phyloP scores from a whole-genome alignment of 2,888 invertebrate genomes.

The Conistra vaccinii region DNA sequence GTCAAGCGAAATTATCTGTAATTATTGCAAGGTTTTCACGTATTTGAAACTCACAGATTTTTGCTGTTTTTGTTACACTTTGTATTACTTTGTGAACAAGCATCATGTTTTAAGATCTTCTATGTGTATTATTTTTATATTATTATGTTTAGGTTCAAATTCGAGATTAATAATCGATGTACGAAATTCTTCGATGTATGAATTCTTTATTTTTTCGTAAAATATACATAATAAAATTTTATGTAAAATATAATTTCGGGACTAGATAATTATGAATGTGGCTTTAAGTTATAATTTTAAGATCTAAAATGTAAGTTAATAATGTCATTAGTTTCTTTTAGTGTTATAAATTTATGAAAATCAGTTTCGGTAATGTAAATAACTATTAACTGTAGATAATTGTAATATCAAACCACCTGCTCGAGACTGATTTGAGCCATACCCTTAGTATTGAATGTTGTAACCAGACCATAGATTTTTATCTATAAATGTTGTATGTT shows the following conservation, averaged over 20 bases:
- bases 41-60: conserved; percentile 5
- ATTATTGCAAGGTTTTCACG: conserved; percentile 14
- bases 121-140: conserved; percentile 17
- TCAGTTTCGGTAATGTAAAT: conserved; percentile 83
- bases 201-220: conserved; percentile 53
- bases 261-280: conserved; percentile 62
- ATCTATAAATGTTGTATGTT: conserved; percentile 64
- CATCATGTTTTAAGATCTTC: conserved; percentile 36
- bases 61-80: conserved; percentile 7
- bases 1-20: conserved; percentile 32
- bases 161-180: conserved; percentile 32
- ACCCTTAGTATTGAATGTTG: conserved; percentile 74
- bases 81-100: conserved; percentile 35
- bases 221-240: conserved; percentile 35
- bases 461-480: conserved; percentile 56
- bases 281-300: conserved; percentile 76
- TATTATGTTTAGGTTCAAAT: conserved; percentile 39
- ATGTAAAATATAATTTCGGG: conserved; percentile 53
- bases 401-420: conserved; percentile 75
- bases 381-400: conserved; percentile 75
- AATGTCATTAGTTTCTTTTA: conserved; percentile 64
- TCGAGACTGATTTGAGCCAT: conserved; percentile 88
- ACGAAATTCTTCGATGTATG: conserved; percentile 32
- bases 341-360: conserved; percentile 62
- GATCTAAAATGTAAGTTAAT: conserved; percentile 59